Evolutionary conservation across 2,113 vertebrate species (phyloP), one percentile per base, ranked within the genome.

Genomic region (Rhinichthys klamathensis): DNA sequence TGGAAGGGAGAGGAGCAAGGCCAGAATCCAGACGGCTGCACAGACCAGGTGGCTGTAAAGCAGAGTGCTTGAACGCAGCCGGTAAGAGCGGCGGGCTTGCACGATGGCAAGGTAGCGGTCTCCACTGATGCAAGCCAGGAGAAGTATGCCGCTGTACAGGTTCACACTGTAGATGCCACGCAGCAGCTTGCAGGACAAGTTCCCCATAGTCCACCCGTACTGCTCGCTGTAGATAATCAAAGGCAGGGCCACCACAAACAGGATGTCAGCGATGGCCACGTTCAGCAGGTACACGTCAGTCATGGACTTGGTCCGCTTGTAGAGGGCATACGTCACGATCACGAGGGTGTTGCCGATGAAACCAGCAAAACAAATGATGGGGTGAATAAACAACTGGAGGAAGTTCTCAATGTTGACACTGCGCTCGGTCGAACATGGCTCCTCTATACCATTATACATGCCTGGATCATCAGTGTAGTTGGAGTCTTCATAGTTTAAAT

Each of bases 61-160:
- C 0, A 96, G 90, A 0, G 93, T 87, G 15, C 91, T 89, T 11
- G 96, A 93, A 27, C 97, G 95, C 27, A 97, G 91, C 41, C 93
- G 86, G 91, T 97, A 96, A 0, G 96, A 97, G 73, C 93, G 95
- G 16, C 95, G 96, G 0, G 96, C 97, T 88, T 96, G 96, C 0
- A 99, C 98, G 0, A 99, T 97, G 73, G 97, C 96, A 0, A 97
- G 73, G 89, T 98, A 99, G 49, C 98, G 94, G 90, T 99, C 98
- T 58, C 95, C 65, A 3, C 97, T 97, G 90, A 99, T 92, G 38
- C 96, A 97, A 69, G 96, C 95, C 80, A 99, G 88, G 79, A 99
- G 94, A 84, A 99, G 90, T 95, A 97, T 96, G 65, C 97, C 97
- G 1, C 97, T 97, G 93, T 96, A 96, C 78, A 99, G 95, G 93